These are phyloP conservation scores for Lipotes vexillifer DNA, from an alignment of 2,113 vertebrate genomes.

Conservation along the genomic window DNA sequence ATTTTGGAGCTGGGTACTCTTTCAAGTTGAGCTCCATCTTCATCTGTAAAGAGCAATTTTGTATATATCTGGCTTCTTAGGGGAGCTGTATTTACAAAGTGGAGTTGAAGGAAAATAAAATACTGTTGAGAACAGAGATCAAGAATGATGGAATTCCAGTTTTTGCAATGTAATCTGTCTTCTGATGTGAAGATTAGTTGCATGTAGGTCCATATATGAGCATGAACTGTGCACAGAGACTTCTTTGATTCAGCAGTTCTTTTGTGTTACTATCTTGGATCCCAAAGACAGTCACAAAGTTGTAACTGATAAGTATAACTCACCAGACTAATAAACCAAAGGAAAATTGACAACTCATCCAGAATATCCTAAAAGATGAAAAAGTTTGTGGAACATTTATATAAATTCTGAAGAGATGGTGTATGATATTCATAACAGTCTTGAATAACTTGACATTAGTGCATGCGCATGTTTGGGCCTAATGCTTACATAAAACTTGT, in stretches of 20 bases:
- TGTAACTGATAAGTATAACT: not conserved
- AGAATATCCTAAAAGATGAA: not conserved
- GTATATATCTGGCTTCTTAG: not conserved
- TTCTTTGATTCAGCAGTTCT: not conserved
- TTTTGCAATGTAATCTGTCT: not conserved
- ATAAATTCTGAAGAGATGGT: not conserved
- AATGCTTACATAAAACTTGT: conserved; percentile 1
- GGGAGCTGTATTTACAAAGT: not conserved
- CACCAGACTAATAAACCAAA: not conserved
- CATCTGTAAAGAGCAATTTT: not conserved
- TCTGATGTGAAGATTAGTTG: not conserved
- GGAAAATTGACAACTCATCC: not conserved
- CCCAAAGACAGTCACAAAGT: not conserved
- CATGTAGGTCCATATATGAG: not conserved
- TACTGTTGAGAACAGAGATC: not conserved
- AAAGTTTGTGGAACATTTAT: not conserved
- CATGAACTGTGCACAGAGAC: not conserved
- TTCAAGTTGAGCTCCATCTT: not conserved
- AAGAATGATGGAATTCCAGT: not conserved
- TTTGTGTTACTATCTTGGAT: not conserved
- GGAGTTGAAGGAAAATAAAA: not conserved
- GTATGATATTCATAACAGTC: not conserved
- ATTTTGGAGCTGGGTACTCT: not conserved
- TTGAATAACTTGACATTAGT: not conserved
- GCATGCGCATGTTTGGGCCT: not conserved